Evolutionary conservation across 2,797 vertebrate genomes (phyloP).

Genomic region (Girardinus metallicus): DNA sequence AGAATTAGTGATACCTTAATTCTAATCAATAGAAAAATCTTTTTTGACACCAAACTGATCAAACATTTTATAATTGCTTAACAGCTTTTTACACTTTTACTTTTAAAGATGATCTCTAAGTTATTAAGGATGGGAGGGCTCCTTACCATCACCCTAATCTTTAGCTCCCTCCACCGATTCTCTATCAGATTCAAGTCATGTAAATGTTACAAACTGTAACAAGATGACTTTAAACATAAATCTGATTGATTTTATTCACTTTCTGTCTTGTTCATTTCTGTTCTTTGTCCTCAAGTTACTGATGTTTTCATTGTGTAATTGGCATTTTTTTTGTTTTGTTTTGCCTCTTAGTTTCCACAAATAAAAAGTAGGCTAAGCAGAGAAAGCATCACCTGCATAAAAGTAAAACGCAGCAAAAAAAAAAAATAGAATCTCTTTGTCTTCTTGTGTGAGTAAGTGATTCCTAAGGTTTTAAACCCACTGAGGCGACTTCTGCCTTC

Average conservation of each 20-base stretch:
- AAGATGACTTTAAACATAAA: background rate
- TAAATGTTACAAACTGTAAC: background rate
- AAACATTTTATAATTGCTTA: background rate
- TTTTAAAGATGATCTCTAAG: background rate
- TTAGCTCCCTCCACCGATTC: background rate
- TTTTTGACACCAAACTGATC: background rate
- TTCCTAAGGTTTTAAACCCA: constrained; percentile 2
- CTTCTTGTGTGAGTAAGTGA: background rate
- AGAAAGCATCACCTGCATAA: constrained; percentile 30
- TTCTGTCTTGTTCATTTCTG: background rate
- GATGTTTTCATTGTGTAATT: constrained; percentile 9
- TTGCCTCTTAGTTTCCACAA: background rate
- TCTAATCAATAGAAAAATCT: background rate
- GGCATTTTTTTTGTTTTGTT: background rate
- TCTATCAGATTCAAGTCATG: background rate
- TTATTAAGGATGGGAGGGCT: background rate
- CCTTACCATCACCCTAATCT: background rate
- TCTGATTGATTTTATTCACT: background rate
- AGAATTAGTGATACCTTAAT: background rate
- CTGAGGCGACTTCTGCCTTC: background rate
- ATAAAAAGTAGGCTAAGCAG: constrained; percentile 10
- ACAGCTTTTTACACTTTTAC: background rate
- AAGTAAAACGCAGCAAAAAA: background rate
- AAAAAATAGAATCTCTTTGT: constrained; percentile 1
- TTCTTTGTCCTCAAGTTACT: background rate